Base-by-base conservation (phyloP, 64 coral and sea anemone genomes). In the Exaiptasia diaphana region DNA sequence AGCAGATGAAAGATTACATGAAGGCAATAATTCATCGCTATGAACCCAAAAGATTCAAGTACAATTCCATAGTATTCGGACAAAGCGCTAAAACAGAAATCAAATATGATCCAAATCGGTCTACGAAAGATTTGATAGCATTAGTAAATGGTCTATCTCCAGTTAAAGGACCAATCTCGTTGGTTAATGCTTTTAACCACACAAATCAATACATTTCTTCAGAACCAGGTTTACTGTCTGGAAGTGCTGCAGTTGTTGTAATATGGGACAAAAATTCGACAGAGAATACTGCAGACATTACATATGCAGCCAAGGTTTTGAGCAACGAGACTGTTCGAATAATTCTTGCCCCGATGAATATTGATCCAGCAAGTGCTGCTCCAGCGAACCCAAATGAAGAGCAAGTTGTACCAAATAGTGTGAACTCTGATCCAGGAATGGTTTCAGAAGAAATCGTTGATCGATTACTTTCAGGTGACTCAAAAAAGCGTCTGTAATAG, bases 31-130 rank as follows among this genome's bases (percentile, higher is more conserved):
- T 45, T 13, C 39, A 37, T 30, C 27, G 44, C 17, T 73, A 73
- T 37, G 69, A 49, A 18, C 38, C 69, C 41, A 49, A 73, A 41
- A 73, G 45, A 37, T 11, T 73, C n/a, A 41, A 73, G 38, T 73
- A 73, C 33, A 73, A 40, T 11, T 35, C 44, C 31, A 40, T 73
- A 5, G 44, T 73, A 21, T 73, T 73, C 44, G 69, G 69, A 21
- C 4, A 29, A 45, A 73, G 23, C 7, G 69, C 69, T 2, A 73
- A 1, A 38, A 73, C 69, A 48, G 38, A 1, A 5, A 29, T 73
- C 13, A 41, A 73, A 37, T 73, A 42, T n/a, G 25, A 73, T 27
- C 38, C 38, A 23, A 40, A 49, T 25, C 32, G 28, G 11, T 11
- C 25, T 1, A 73, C 39, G 40, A 23, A 45, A 48, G 69, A 49